Evolutionary conservation across 2,113 vertebrate genomes (phyloP).

Genomic region (Typhlomys cinereus): DNA sequence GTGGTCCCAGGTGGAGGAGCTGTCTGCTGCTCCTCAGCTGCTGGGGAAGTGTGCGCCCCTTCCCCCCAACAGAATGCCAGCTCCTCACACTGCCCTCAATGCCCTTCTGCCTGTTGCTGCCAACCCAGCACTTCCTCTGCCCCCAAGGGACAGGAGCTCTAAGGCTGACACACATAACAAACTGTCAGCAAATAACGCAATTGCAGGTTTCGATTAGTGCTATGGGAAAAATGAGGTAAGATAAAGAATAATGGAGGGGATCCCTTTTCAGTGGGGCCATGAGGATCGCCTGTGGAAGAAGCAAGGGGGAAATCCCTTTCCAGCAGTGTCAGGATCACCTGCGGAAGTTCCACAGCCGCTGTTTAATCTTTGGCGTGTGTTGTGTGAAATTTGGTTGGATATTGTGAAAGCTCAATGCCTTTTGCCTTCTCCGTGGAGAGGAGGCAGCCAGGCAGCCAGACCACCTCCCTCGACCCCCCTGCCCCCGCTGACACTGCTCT

Average conservation of each 20-base stretch:
- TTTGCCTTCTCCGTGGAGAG: neutral
- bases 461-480: neutral
- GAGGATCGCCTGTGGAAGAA: neutral
- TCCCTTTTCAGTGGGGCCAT: neutral
- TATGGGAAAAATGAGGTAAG: neutral
- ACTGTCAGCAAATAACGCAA: neutral
- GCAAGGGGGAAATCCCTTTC: neutral
- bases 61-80: fast-evolving
- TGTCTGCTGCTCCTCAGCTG: neutral
- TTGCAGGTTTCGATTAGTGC: neutral
- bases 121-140: neutral
- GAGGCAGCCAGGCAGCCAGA: neutral
- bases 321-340: neutral
- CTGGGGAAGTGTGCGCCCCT: neutral
- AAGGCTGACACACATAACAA: neutral
- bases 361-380: neutral
- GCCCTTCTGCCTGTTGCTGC: neutral
- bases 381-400: neutral
- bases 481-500: neutral
- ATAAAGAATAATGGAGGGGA: neutral
- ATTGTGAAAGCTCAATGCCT: neutral
- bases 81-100: neutral
- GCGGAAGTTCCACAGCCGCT: neutral
- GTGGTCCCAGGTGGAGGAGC: neutral
- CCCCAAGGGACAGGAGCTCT: neutral